Percentiles rank a stretch among this genome's conserved stretches.
These are phyloP conservation scores for Reticulitermes lucifugus DNA, from an alignment of 2,888 invertebrate genomes.

Conservation along the genomic window DNA sequence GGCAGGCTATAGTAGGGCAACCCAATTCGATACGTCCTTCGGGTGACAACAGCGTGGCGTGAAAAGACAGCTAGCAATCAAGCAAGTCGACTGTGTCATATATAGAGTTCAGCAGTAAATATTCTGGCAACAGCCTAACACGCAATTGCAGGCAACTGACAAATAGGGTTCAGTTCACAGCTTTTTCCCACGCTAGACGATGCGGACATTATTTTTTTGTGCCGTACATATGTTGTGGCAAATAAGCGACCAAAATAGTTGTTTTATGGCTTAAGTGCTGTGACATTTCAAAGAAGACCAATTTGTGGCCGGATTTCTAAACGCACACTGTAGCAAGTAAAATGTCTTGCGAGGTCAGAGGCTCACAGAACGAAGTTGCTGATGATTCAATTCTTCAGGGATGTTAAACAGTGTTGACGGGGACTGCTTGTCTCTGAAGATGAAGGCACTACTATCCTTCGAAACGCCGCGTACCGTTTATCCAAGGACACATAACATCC, in stretches of 20 bases:
- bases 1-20: not conserved
- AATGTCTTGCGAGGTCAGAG: too few species aligned
- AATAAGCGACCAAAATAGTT: not conserved
- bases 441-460: too few species aligned
- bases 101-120: not conserved
- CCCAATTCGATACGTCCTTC: conserved; percentile 20
- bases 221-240: not conserved
- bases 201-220: not conserved
- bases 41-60: conserved; percentile 8
- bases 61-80: not conserved
- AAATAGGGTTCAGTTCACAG: not conserved
- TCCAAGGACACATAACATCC: too few species aligned
- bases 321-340: too few species aligned
- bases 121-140: not conserved
- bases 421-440: too few species aligned
- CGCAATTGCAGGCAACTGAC: not conserved
- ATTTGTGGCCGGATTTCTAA: too few species aligned
- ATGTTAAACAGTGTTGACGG: too few species aligned
- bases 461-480: too few species aligned
- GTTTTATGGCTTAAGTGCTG: not conserved
- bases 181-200: not conserved
- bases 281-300: not conserved
- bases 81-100: not conserved
- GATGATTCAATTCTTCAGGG: too few species aligned
- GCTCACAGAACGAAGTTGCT: too few species aligned